Base-by-base conservation (phyloP, 2,797 vertebrate species). In the Intellagama lesueurii region DNA sequence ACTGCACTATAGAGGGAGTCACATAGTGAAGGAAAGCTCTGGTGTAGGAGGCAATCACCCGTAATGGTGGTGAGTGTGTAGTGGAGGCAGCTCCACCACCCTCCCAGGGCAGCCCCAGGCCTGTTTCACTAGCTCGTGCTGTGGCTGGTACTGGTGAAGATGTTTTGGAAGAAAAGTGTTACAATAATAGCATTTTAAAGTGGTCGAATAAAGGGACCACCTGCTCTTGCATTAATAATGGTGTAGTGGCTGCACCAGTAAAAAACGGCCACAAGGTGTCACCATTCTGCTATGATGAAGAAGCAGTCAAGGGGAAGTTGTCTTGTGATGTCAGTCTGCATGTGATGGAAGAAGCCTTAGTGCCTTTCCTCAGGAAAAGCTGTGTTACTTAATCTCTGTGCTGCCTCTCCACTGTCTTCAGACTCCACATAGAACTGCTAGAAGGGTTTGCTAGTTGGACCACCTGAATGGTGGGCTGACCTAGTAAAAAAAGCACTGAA, bases 181-280 rank as follows among this genome's bases (percentile, higher is more conserved):
- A 32, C n/a, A 1, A 8, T 56, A 47, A 40, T 40, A 40, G 40
- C 3, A 40, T 40, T 40, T 40, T 40, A 40, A 40, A 40, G 40
- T 40, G 40, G 1, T 40, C 40, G 40, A 40, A 40, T 40, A 40
- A 40, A 40, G 40, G 40, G 40, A 40, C 40, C 40, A 40, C 40
- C 40, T 40, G 40, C 40, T 40, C 40, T 40, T 40, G 40, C 40
- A 40, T 40, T 40, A 1, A 40, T 64, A 52, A 47, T n/a, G 26
- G 9, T 24, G 24, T 26, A 0, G 5, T 84, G 52, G 68, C 14
- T 85, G 19, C 14, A 40, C 60, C 64, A 24, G 52, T 73, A 17
- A 26, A 7, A 9, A 26, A 52, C 35, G 70, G 49, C 88, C 88
- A 81, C 69, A 75, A 89, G 88, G 56, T 81, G 88, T 66, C 83